Base-by-base conservation (phyloP, 2,888 invertebrate species). In the Diachrysia chrysitis region DNA sequence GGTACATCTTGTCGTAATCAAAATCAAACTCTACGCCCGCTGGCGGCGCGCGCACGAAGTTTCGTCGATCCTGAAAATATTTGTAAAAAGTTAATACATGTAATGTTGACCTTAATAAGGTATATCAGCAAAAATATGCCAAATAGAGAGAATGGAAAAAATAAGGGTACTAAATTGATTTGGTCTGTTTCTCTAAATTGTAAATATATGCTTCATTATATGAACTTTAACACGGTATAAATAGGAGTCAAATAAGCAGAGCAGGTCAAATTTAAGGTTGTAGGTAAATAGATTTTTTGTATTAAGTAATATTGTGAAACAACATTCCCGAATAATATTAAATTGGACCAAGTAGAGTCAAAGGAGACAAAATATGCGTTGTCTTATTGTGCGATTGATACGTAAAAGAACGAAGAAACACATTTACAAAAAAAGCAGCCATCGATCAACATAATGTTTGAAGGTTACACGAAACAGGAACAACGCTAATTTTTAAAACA, bases 1-100 rank as follows among this genome's bases (percentile, higher is more conserved):
- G 99, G 93, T 98, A 98, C 94, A 98, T 97, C 84, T 97, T 96
- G 91, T 98, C 98, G 92, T 98, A 99, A 93, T 99, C 98, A 95
- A 99, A 99, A 81, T 98, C 97, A 91, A 99, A 99, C 91, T 99
- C 98, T 62, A 99, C 98, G 79, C 99, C 99, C 67, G 98, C 97
- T 62, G 99, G 99, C 64, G 99, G 99, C 87, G 98, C 98, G 86
- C 99, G 97, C 71, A 99, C 97, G 92, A 99, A 99, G 96, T 99
- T 99, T 91, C 99, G 97, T 88, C 98, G 98, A 95, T 99, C 99
- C 98, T 99, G 93, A 12, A 87, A 87, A 7, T 10, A 1, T 7
- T 2, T 12, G 1, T 32, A 19, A 37, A 9, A 2, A 4, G 12
- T 53, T 37, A 37, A 14, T 32, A 0, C 25, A 25, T 25, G 2